Conservation (phyloP, 2,797 vertebrate genomes). For the Discoglossus pictus region DNA sequence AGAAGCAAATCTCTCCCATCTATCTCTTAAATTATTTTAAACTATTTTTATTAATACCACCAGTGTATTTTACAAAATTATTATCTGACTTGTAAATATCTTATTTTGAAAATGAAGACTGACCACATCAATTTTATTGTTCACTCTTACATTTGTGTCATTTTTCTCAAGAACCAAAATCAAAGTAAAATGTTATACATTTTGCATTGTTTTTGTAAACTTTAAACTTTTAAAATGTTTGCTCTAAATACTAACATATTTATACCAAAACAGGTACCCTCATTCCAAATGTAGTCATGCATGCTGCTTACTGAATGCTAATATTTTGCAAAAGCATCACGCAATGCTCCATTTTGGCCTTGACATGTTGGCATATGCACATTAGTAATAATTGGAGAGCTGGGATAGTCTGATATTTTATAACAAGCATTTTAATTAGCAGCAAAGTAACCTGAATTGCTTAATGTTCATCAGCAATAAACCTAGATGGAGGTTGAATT, state of each 20-base stretch:
- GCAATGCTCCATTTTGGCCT: conserved; percentile 38
- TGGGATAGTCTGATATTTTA: conserved; percentile 46
- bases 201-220: too few relatives aligned
- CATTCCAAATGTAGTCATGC: too few relatives aligned
- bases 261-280: neutral
- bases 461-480: conserved; percentile 44
- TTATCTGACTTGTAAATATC: too few relatives aligned
- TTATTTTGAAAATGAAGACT: too few relatives aligned
- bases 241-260: conserved; percentile 29
- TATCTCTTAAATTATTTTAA: too few relatives aligned
- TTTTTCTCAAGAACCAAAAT: too few relatives aligned
- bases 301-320: neutral
- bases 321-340: conserved; percentile 33
- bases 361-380: conserved; percentile 45
- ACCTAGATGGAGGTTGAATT: conserved; percentile 23
- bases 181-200: too few relatives aligned
- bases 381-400: conserved; percentile 50
- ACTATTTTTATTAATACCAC: too few relatives aligned
- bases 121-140: too few relatives aligned
- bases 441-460: conserved; percentile 47
- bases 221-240: conserved; percentile 18
- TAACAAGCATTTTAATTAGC: conserved; percentile 50
- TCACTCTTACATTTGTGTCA: too few relatives aligned
- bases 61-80: too few relatives aligned
- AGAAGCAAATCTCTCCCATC: too few relatives aligned